Evolutionary conservation across 2,888 invertebrate genomes (phyloP), one percentile per base, ranked within the genome.

Genomic region (Pherbina coryleti): DNA sequence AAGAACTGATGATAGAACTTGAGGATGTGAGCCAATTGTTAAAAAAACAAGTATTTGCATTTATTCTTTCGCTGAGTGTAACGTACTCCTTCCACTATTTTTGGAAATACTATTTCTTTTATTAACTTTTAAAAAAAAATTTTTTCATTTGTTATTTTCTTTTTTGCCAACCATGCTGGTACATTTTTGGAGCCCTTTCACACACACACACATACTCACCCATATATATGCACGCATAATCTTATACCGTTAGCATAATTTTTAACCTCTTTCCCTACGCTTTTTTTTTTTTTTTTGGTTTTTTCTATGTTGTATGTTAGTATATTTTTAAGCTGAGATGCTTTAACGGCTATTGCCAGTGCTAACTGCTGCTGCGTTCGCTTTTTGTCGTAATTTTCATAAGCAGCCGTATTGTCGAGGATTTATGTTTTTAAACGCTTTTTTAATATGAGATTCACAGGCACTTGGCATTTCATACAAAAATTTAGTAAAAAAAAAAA

Each of bases 351-450:
- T 73, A 75, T 70, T 76, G 53, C 19, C 51, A 60, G 34, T 51
- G 14, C 60, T 44, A 71, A 75, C 71, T 60, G 49, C 57, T 60
- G 60, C 71, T 81, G 70, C 44, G 72, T 76, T 85, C 82, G 82
- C 83, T 85, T 85, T 85, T 86, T 81, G 83, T 86, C 83, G 85
- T 85, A 84, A 86, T 86, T 85, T 86, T 85, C 86, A 85, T 87
- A 86, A 86, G 84, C 85, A 85, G 87, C 85, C 85, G 85, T 86
- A 85, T 86, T 85, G 84, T 84, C 84, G 82, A 85, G 86, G 85
- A 87, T 87, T 86, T 86, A 87, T 86, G 86, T 84, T 86, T 86
- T 86, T 85, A 85, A 86, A 86, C 86, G 86, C 83, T 85, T 85
- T 86, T 70, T 87, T 85, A 86, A 86, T 86, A 86, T 86, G 84